Evolutionary conservation across 2,888 invertebrate species (phyloP).

Genomic region (Taphrorychus bicolor): DNA sequence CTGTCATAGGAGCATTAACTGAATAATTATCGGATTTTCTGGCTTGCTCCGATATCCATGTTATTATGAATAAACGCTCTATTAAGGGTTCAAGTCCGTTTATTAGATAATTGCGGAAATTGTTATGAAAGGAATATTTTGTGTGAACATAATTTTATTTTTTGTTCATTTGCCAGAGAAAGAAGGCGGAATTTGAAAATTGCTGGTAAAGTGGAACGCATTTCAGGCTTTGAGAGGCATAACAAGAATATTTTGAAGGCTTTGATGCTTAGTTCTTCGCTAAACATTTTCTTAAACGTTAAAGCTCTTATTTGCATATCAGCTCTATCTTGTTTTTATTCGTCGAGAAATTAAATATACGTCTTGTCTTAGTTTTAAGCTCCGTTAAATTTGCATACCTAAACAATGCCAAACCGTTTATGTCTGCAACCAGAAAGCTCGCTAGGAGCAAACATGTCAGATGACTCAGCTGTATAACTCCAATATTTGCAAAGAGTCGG

Average conservation of each 20-base stretch:
- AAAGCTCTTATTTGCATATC: conserved; percentile 8
- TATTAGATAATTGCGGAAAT: background rate
- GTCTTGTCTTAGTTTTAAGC: conserved; percentile 24
- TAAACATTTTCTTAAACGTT: background rate
- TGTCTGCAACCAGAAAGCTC: conserved; percentile 27
- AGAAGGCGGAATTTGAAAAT: background rate
- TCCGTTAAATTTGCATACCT: conserved; percentile 27
- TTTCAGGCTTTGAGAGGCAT: background rate
- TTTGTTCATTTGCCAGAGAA: background rate
- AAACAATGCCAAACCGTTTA: conserved; percentile 33
- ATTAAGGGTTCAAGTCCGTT: background rate
- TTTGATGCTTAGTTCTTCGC: background rate
- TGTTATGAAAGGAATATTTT: background rate
- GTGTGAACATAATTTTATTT: background rate
- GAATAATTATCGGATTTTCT: conserved; percentile 9
- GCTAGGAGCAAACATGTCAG: conserved; percentile 31
- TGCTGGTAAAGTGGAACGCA: background rate
- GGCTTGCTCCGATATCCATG: conserved; percentile 1
- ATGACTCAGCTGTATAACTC: conserved; percentile 27
- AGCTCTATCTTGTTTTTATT: conserved; percentile 1
- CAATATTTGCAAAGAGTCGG: conserved; percentile 37
- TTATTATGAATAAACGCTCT: background rate
- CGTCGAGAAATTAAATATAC: conserved; percentile 12
- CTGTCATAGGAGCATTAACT: conserved; percentile 11
- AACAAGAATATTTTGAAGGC: background rate